Conservation (phyloP, 1,140 invertebrate genomes). For the Orussus abietinus region DNA sequence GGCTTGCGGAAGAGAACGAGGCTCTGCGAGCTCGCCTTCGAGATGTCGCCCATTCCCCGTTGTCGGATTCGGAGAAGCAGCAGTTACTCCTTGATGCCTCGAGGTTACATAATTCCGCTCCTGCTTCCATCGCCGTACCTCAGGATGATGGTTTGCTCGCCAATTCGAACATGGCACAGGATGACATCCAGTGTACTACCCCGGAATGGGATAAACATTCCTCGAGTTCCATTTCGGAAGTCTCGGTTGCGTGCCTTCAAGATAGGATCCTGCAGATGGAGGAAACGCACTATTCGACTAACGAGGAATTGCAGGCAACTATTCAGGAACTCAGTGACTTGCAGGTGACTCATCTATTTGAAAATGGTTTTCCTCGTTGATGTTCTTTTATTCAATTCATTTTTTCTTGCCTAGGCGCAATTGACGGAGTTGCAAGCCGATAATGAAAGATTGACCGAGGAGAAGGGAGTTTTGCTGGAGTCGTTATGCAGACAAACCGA, state of each 20-base stretch:
- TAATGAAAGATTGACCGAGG: constrained; percentile 80
- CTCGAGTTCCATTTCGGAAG: constrained; percentile 76
- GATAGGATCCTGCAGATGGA: constrained; percentile 82
- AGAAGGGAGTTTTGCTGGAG: constrained; percentile 84
- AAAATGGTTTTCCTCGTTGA: constrained; percentile 3
- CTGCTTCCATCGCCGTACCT: constrained; percentile 58
- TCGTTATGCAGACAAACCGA: constrained; percentile 89
- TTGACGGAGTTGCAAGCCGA: constrained; percentile 81
- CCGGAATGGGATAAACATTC: constrained; percentile 89
- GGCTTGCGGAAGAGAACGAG: constrained; percentile 70
- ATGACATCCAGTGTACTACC: constrained; percentile 62
- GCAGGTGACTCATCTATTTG: constrained; percentile 48
- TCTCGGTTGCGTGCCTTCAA: constrained; percentile 88
- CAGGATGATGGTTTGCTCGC: constrained; percentile 41
- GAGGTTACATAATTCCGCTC: constrained; percentile 62
- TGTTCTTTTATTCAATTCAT: neutral
- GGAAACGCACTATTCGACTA: constrained; percentile 70
- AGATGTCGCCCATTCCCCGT: constrained; percentile 72
- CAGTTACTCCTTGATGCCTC: constrained; percentile 68
- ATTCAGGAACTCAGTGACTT: constrained; percentile 88
- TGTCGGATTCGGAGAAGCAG: constrained; percentile 79
- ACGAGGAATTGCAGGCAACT: constrained; percentile 92
- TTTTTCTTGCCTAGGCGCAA: constrained; percentile 55
- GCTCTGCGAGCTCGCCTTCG: constrained; percentile 67
- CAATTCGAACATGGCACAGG: constrained; percentile 48